Evolutionary conservation across 2,113 vertebrate genomes (phyloP), one percentile per base, ranked within the genome.

Genomic region (Hippocampus barbouri): DNA sequence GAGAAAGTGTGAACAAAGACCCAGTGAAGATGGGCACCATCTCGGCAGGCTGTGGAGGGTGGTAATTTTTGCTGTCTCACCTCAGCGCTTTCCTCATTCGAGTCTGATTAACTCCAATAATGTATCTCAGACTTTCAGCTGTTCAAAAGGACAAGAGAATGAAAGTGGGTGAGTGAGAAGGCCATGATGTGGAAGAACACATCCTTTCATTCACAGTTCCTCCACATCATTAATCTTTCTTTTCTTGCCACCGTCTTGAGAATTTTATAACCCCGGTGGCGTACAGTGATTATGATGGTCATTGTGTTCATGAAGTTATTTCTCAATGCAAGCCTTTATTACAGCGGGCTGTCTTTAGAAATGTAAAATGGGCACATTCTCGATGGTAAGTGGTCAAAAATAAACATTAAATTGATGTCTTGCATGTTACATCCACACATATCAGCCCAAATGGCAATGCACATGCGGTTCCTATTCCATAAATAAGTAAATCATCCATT

Each of bases 71-170:
- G 82, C 85, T 85, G 90, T 91, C 83, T 91, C 90, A 92, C 89
- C 89, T 91, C 89, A 89, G 70, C 76, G 87, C 90, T 89, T 90
- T 91, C 85, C 77, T 90, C 87, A 92, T 91, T 91, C 87, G 70
- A 74, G 76, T 88, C 85, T 92, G 89, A 92, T 92, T 89, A 91
- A 86, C 87, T 91, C 87, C 86, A 90, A 89, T 90, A 91, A 91
- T 90, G 87, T 90, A 90, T 79, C 85, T 85, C 84, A 88, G 87
- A 86, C 83, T 89, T 85, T 89, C 83, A 88, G 86, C 80, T 84
- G 79, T 81, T 89, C 86, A 87, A 83, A 82, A 80, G 78, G 72
- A 73, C 21, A 75, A 68, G 68, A 41, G 70, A 77, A 41, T 77
- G 85, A 86, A 87, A 79, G 76, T 77, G 83, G 75, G 75, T 65